Conservation (phyloP, 1,140 invertebrate species). For the Anastrepha ludens region DNA sequence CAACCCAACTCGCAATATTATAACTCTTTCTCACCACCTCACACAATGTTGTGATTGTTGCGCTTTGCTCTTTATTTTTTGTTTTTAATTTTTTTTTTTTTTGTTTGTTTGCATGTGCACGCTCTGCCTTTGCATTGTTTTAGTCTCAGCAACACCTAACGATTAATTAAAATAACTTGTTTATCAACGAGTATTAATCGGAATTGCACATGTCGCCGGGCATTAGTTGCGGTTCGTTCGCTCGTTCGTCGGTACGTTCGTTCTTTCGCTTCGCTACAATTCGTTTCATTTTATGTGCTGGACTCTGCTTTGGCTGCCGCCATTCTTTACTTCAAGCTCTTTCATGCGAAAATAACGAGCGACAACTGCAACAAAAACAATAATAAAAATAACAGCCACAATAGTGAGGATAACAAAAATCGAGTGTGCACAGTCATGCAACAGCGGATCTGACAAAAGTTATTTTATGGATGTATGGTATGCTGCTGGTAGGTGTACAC, state of each 20-base stretch:
- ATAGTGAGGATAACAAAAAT: neutral
- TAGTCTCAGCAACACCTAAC: constrained; percentile 56
- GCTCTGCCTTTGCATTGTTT: constrained; percentile 33
- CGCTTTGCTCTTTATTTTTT: neutral
- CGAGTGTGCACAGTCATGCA: constrained; percentile 1
- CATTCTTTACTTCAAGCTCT: constrained; percentile 6
- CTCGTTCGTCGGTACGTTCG: constrained; percentile 15
- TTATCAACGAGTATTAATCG: constrained; percentile 58
- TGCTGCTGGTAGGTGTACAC: no score
- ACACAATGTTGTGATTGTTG: neutral
- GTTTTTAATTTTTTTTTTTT: neutral
- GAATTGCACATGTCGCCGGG: constrained; percentile 47
- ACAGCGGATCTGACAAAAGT: constrained; percentile 38
- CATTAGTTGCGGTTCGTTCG: constrained; percentile 53
- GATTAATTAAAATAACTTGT: constrained; percentile 58
- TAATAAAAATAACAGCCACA: neutral
- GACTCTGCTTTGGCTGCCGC: neutral
- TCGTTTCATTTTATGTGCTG: constrained; percentile 30
- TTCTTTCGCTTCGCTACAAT: constrained; percentile 8
- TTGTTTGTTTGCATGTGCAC: constrained; percentile 4
- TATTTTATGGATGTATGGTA: constrained; percentile 21
- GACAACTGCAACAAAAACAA: constrained; percentile 8
- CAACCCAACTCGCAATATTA: neutral
- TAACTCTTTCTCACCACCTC: neutral
- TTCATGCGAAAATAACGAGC: constrained; percentile 52